Evolutionary conservation across 2,113 vertebrate genomes (phyloP), one percentile per base, ranked within the genome.

Genomic region (Rafetus swinhoei): DNA sequence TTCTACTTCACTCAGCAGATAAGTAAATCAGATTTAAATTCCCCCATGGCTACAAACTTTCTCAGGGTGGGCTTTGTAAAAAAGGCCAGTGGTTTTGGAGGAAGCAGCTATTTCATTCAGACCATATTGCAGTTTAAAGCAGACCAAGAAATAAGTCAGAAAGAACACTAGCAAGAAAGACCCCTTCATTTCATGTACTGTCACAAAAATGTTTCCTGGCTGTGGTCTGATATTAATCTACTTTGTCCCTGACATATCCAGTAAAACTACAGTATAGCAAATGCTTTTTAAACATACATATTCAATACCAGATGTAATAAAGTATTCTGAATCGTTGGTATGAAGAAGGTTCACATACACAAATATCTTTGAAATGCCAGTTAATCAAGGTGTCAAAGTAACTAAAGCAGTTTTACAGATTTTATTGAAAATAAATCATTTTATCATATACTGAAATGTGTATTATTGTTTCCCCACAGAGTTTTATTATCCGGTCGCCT

Each of bases 381-480:
- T 97, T 98, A 98, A 97, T 98, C 97, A 97, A 97, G 94, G 96
- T 97, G 97, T 98, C 97, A 98, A 97, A 97, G 93, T 96, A 98
- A 97, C 96, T 96, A 97, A 97, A 98, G 95, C 94, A 97, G 97
- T 98, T 98, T 96, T 96, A 97, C 94, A 97, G 96, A 97, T 97
- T 98, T 98, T 97, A 97, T 97, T 98, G 97, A 98, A 98, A 98
- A 97, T 97, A 98, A 97, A 97, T 98, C 97, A 98, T 92, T 98
- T 98, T 97, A 98, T 97, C 96, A 97, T 97, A 97, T 89, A 96
- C 96, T 96, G 89, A 93, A 97, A 97, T 97, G 89, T 95, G 96
- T 92, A 95, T 98, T 93, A 97, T 97, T 94, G 95, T 97, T 97
- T 98, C 95, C 95, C 94, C 72, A 9, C 9, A 79, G 91, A 97